Evolutionary conservation across 2,113 vertebrate genomes (phyloP), one percentile per base, ranked within the genome.

Genomic region (Bagarius yarrelli): DNA sequence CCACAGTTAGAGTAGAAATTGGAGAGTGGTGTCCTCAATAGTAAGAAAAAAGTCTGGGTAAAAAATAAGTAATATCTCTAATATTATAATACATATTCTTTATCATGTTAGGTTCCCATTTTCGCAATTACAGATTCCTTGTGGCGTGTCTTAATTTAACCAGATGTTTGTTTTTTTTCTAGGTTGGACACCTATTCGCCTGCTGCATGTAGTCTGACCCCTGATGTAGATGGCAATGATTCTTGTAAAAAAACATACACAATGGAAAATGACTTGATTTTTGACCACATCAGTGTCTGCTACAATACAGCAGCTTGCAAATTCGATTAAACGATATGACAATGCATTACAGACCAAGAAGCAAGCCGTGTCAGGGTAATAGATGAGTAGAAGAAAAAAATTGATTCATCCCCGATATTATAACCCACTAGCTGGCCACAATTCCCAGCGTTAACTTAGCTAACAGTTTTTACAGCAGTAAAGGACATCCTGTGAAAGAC

Each of bases 401-500:
- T 57, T 19, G 47, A 63, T 32, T 34, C 21, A 36, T 53, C 9
- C 36, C 30, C 34, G 1, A 4, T 53, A 32, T 40, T 81, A 44
- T 63, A 56, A 59, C 50, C 40, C 44, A 25, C 15, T 32, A 25
- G 55, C 13, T 50, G 21, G 25, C 61, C 52, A 63, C 61, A 53
- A 60, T 60, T 77, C 63, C 72, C 12, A 44, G 52, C 59, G 56
- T 40, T 30, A 83, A 67, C 4, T 76, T n/a, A 73, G 66, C 59
- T 36, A 79, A 85, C 32, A 57, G 66, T 80, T 71, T 76, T 72
- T 76, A 53, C 50, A n/a, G 61, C 36, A 40, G 81, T 64, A 83
- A 85, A 76, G 53, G 59, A 47, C 76, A 50, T 78, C 76, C 81
- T 53, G 59, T 69, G 69, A 64, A 44, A 80, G 52, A 63, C 53